phyloP scores from a whole-genome alignment of 2,797 vertebrate genomes.

The Pristis pectinata region DNA sequence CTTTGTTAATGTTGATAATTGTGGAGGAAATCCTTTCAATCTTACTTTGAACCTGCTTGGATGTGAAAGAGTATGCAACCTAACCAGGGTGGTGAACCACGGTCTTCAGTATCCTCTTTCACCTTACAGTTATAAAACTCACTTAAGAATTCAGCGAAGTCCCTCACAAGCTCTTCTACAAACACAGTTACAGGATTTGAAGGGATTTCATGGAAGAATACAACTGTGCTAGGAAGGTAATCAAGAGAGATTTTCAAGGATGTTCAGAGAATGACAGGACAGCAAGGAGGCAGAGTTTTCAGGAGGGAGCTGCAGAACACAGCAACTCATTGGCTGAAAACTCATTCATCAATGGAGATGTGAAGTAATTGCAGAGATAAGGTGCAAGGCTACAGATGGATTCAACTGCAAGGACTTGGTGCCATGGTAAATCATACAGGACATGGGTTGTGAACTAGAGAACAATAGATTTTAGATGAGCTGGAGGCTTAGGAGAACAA shows the following conservation, averaged over 20 bases:
- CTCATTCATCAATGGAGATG: background rate
- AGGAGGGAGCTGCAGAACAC: no score
- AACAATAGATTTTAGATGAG: background rate
- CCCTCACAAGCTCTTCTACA: background rate
- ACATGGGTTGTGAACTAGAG: background rate
- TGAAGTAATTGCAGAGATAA: background rate
- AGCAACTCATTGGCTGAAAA: background rate
- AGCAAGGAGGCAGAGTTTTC: background rate
- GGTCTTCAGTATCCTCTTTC: background rate
- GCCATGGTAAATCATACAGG: no score
- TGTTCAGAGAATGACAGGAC: background rate
- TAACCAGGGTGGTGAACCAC: background rate
- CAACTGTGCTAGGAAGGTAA: background rate
- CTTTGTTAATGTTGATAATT: background rate
- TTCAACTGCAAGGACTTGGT: background rate
- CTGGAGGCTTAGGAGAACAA: no score
- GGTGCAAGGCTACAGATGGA: background rate
- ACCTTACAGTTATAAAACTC: background rate
- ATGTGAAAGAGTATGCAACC: background rate
- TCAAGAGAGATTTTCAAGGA: background rate
- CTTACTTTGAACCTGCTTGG: background rate
- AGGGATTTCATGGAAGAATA: background rate
- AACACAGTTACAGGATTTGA: background rate
- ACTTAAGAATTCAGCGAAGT: background rate
- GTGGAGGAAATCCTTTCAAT: background rate